Evolutionary conservation across 2,113 vertebrate genomes (phyloP).

Genomic region (Plotosus lineatus): DNA sequence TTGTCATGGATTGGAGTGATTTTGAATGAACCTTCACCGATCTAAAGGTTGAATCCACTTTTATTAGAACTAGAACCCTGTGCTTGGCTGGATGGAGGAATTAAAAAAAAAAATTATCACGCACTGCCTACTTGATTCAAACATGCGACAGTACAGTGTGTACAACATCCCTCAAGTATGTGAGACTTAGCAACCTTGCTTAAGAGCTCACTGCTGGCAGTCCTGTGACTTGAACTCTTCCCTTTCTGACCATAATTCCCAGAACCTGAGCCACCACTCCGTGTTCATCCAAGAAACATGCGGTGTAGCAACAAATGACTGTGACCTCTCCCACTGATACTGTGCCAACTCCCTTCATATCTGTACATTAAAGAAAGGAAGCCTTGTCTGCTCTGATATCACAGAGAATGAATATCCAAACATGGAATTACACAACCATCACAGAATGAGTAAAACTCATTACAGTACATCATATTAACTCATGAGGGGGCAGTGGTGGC

Average conservation of each 20-base stretch:
- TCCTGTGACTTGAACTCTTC: not conserved
- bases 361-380: not conserved
- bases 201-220: not conserved
- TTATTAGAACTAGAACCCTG: not conserved
- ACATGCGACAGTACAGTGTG: too few species aligned
- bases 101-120: not conserved
- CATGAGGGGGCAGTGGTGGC: too few species aligned
- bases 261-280: conserved; percentile 10
- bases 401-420: not conserved
- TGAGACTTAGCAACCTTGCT: not conserved
- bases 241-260: not conserved
- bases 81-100: not conserved
- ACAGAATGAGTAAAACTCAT: not conserved
- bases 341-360: conserved; percentile 10
- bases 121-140: not conserved
- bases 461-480: not conserved
- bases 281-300: conserved; percentile 26
- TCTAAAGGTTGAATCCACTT: not conserved
- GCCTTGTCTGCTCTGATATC: not conserved
- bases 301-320: conserved; percentile 13
- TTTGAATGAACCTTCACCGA: not conserved
- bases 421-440: not conserved
- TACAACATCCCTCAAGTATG: not conserved
- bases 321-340: conserved; percentile 18
- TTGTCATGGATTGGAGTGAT: not conserved